Conservation (phyloP, 2,113 vertebrate genomes). For the Zapornia atra region DNA sequence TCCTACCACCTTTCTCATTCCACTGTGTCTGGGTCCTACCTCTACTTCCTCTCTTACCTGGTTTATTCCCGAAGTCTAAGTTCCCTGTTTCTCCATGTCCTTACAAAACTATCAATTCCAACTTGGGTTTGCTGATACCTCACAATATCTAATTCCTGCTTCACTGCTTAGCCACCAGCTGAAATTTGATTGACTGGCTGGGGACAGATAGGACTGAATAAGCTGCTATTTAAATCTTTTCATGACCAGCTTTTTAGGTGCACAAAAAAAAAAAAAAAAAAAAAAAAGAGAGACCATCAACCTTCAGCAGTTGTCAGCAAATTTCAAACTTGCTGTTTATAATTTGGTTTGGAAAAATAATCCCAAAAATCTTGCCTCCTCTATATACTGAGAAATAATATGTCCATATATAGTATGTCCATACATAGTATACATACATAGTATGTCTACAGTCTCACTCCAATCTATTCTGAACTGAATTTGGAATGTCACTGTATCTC, state of each 20-base stretch:
- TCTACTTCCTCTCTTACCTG: background rate
- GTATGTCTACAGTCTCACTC: background rate
- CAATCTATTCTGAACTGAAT: background rate
- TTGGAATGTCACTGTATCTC: background rate
- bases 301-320: background rate
- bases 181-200: constrained; percentile 14
- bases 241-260: background rate
- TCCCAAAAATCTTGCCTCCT: background rate
- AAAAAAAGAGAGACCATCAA: background rate
- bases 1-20: background rate
- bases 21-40: background rate
- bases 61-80: background rate
- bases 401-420: too few species aligned
- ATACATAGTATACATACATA: too few species aligned
- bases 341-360: constrained; percentile 25
- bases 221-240: background rate
- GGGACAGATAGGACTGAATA: background rate
- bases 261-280: background rate
- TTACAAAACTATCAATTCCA: background rate
- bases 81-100: background rate
- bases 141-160: background rate
- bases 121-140: background rate
- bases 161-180: background rate
- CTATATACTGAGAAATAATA: background rate
- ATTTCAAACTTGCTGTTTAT: background rate